These are phyloP conservation scores for Corythornis leucogaster DNA, from an alignment of 2,797 vertebrate species.

Conservation along the genomic window DNA sequence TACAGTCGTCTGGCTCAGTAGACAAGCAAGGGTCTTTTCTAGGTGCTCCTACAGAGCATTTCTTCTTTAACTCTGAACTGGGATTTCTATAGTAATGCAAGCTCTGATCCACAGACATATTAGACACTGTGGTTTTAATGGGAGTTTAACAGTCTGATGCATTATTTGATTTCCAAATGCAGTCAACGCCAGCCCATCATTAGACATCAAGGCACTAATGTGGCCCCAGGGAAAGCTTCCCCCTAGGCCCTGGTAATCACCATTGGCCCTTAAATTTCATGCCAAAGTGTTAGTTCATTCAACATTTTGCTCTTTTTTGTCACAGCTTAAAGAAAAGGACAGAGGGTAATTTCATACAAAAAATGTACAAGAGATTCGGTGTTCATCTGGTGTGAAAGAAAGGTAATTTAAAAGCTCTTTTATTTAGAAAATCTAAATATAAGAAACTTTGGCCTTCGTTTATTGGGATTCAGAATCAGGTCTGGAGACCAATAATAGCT, in stretches of 20 bases:
- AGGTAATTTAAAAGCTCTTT: constrained; percentile 46
- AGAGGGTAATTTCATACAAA: constrained; percentile 47
- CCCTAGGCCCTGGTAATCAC: constrained; percentile 18
- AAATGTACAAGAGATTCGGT: constrained; percentile 57
- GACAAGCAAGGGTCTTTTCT: background rate
- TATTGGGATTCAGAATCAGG: constrained; percentile 34
- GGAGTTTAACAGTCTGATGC: constrained; percentile 56
- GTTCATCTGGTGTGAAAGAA: constrained; percentile 36
- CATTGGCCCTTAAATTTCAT: constrained; percentile 17
- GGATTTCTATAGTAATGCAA: background rate
- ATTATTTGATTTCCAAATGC: constrained; percentile 47
- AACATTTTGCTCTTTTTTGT: constrained; percentile 29
- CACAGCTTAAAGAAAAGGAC: constrained; percentile 41
- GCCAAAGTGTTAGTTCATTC: constrained; percentile 32
- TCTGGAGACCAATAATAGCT: constrained; percentile 55
- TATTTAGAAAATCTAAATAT: constrained; percentile 54
- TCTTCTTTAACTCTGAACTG: background rate
- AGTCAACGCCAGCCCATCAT: constrained; percentile 7
- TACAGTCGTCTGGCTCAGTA: background rate
- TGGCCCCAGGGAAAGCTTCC: constrained; percentile 7
- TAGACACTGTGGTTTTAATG: background rate
- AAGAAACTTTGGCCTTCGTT: constrained; percentile 38
- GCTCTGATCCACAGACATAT: background rate
- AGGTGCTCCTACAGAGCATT: background rate
- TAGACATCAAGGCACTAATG: constrained; percentile 24